These are phyloP conservation scores for Arvicanthis niloticus DNA, from an alignment of 2,113 vertebrate species.

Conservation along the genomic window DNA sequence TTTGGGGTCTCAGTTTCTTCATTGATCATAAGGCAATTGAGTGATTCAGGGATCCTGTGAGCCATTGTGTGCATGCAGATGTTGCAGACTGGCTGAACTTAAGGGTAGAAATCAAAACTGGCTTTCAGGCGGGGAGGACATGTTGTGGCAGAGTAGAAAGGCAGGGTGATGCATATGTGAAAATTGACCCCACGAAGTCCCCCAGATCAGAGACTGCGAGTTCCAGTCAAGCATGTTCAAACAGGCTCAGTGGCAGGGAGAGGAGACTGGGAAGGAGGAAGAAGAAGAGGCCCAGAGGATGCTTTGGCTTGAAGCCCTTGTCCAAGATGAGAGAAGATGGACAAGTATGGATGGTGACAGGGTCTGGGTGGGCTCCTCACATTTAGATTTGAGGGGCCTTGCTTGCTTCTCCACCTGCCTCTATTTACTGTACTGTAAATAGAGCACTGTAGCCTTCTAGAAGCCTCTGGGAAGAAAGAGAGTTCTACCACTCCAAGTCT, in stretches of 20 bases:
- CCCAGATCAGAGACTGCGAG: not conserved
- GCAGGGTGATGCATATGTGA: not conserved
- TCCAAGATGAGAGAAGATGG: not conserved
- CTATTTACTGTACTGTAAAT: too few relatives aligned
- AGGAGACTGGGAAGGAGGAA: not conserved
- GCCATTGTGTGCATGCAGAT: not conserved
- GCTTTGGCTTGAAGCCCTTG: not conserved
- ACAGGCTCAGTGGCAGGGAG: not conserved
- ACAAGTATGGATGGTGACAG: not conserved
- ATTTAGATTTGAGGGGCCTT: fast-evolving
- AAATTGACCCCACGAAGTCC: not conserved
- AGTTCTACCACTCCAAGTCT: not conserved
- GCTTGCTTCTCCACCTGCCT: not conserved
- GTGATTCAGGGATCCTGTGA: not conserved
- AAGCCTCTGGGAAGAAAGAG: not conserved
- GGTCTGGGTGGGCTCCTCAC: not conserved
- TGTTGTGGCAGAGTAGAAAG: not conserved
- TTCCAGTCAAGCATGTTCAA: not conserved
- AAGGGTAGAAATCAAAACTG: not conserved
- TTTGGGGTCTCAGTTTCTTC: conserved; percentile 39
- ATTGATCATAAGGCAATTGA: not conserved
- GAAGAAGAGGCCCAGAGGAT: not conserved
- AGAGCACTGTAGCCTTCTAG: not conserved
- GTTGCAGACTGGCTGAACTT: not conserved
- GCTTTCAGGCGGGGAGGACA: not conserved